Conservation (phyloP, 2,888 invertebrate species). For the Ceramica pisi region DNA sequence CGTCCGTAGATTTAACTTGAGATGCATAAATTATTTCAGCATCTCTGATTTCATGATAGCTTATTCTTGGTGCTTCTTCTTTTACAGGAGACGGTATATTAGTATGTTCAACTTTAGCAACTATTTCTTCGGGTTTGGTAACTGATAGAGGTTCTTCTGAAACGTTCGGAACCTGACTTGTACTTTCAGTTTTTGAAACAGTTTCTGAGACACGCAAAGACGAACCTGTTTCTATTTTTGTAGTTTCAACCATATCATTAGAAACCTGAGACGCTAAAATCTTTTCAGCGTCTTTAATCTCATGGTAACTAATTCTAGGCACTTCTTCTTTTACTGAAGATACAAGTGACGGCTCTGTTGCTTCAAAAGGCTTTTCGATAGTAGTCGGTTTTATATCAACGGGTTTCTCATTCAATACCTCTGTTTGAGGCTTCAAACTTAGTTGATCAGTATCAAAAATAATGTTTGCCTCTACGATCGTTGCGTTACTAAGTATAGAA, state of each 20-base stretch:
- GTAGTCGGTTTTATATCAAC: slow-evolving; percentile 6
- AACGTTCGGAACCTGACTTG: slow-evolving; percentile 3
- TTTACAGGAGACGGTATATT: slow-evolving; percentile 36
- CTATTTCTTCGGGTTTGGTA: neutral
- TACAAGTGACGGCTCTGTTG: slow-evolving; percentile 5
- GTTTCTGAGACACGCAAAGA: slow-evolving; percentile 54
- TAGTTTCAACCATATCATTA: slow-evolving; percentile 22
- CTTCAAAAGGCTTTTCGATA: neutral
- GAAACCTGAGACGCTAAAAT: slow-evolving; percentile 54
- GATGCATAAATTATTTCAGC: slow-evolving; percentile 69
- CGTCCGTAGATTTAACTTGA: slow-evolving; percentile 26
- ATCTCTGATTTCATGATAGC: slow-evolving; percentile 71
- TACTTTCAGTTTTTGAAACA: slow-evolving; percentile 30
- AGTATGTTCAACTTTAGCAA: neutral
- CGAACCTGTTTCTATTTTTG: slow-evolving; percentile 41
- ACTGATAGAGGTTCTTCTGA: neutral
- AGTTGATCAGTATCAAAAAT: slow-evolving; percentile 18
- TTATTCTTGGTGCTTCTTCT: slow-evolving; percentile 61
- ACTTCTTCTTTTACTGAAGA: slow-evolving; percentile 55
- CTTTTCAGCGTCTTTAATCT: slow-evolving; percentile 73
- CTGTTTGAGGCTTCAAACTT: neutral
- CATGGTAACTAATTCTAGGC: slow-evolving; percentile 66
- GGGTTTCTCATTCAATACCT: slow-evolving; percentile 5
- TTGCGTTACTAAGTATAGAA: neutral
- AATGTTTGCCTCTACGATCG: neutral